These are phyloP conservation scores for Automeris io DNA, from an alignment of 2,888 invertebrate species.

Conservation along the genomic window DNA sequence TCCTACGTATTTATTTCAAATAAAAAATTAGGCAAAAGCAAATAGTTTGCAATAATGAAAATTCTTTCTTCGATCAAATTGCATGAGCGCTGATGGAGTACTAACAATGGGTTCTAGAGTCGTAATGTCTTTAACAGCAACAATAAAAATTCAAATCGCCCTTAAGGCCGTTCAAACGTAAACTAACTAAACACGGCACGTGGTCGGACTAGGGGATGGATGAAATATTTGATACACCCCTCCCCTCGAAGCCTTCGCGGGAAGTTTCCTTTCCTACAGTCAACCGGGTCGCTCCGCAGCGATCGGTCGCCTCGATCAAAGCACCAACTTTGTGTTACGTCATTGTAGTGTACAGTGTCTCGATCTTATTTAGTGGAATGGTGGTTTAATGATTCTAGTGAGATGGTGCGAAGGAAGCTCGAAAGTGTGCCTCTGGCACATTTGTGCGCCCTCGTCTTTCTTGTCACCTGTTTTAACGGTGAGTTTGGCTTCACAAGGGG, in stretches of 20 bases:
- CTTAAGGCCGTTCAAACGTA: conserved; percentile 45
- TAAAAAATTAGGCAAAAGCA: neutral
- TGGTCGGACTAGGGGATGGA: conserved; percentile 52
- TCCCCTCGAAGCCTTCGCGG: conserved; percentile 38
- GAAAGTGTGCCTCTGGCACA: conserved; percentile 51
- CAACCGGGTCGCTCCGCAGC: conserved; percentile 37
- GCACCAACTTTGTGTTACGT: conserved; percentile 59
- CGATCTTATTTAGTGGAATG: conserved; percentile 54
- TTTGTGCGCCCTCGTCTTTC: conserved; percentile 50
- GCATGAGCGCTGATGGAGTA: conserved; percentile 12
- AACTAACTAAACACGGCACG: conserved; percentile 65
- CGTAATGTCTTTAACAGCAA: conserved; percentile 56
- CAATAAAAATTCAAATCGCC: conserved; percentile 59
- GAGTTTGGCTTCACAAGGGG: conserved; percentile 45
- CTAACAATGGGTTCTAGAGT: conserved; percentile 33
- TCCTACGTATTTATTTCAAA: no score
- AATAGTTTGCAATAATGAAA: neutral
- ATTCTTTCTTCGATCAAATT: conserved; percentile 5
- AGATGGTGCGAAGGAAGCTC: conserved; percentile 59
- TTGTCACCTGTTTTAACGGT: conserved; percentile 65
- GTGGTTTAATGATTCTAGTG: conserved; percentile 59
- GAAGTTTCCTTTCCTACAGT: conserved; percentile 40
- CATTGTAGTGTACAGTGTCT: conserved; percentile 41
- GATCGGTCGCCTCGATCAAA: conserved; percentile 35
- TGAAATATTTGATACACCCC: conserved; percentile 59